Conservation (phyloP, 2,888 invertebrate species). For the Julus scanicus region DNA sequence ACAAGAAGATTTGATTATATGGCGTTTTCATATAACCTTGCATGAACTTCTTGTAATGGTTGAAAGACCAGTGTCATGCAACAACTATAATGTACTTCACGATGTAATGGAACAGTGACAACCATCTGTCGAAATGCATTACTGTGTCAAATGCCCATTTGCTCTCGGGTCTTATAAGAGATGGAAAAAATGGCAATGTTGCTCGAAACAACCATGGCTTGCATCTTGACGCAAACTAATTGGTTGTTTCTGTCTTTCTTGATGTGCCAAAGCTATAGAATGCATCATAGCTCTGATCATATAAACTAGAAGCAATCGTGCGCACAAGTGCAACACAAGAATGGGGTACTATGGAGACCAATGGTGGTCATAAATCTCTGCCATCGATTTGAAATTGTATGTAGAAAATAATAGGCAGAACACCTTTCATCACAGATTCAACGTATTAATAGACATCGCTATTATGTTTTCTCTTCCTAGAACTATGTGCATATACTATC, state of each 20-base stretch:
- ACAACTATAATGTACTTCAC: slow-evolving; percentile 37
- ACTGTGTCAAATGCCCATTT: slow-evolving; percentile 45
- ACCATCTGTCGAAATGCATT: slow-evolving; percentile 45
- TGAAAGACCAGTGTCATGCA: slow-evolving; percentile 42
- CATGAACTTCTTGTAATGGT: slow-evolving; percentile 43
- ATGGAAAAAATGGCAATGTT: not conserved
- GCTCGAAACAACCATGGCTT: not conserved
- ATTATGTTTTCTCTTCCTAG: no score
- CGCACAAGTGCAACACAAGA: not conserved
- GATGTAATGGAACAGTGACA: slow-evolving; percentile 44
- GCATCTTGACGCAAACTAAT: not conserved
- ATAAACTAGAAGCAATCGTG: not conserved
- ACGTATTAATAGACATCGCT: not conserved
- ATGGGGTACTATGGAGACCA: not conserved
- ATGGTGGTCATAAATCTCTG: not conserved
- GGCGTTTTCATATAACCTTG: slow-evolving; percentile 20
- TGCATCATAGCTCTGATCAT: not conserved
- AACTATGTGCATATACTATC: no score
- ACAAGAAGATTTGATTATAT: slow-evolving; percentile 43
- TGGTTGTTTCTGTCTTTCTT: not conserved
- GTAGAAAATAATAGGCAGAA: no score
- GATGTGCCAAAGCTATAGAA: not conserved
- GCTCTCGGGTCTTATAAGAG: not conserved
- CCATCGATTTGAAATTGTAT: no score
- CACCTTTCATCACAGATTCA: no score